Evolutionary conservation across 2,888 invertebrate species (phyloP), one percentile per base, ranked within the genome.

Genomic region (Tetranychus truncatus): DNA sequence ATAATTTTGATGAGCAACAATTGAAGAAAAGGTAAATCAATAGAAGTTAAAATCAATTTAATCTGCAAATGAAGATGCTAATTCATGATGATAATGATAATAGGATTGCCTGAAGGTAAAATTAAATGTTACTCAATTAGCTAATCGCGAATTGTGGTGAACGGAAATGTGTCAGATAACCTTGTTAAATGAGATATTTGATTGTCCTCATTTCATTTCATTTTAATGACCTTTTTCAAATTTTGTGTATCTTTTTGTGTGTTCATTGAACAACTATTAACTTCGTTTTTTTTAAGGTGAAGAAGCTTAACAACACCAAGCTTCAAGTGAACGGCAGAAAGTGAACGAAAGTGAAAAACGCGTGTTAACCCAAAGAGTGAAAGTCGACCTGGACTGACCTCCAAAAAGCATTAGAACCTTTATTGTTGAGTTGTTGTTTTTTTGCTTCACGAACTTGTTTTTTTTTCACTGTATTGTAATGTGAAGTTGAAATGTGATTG

Each of bases 151-250:
- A 15, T 15, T 15, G 15, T 55, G 55, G 15, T 55, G 9, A 55
- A 55, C 55, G 55, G 55, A 55, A 55, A 55, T 55, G 55, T 55
- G 55, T 55, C 55, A 55, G 55, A 55, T 55, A 55, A 55, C 55
- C 55, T 55, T 55, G 55, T 55, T 55, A 55, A 55, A 55, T 55
- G 55, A 55, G 55, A 55, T 55, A 55, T 55, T 55, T 55, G 55
- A 55, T 55, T 55, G 55, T 55, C 55, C 55, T 55, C 55, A 55
- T 55, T 55, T 55, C 55, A 55, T 55, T 55, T 55, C 55, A 15
- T 55, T 55, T 55, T 55, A 55, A 55, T 55, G 55, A 55, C 55
- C 55, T 55, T 55, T 55, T 55, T 55, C 55, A 15, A 15, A 55
- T 55, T 15, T 55, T 55, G 15, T 55, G 15, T 55, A 55, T 15